Evolutionary conservation across 2,797 vertebrate genomes (phyloP).

Genomic region (Lutjanus campechanus): DNA sequence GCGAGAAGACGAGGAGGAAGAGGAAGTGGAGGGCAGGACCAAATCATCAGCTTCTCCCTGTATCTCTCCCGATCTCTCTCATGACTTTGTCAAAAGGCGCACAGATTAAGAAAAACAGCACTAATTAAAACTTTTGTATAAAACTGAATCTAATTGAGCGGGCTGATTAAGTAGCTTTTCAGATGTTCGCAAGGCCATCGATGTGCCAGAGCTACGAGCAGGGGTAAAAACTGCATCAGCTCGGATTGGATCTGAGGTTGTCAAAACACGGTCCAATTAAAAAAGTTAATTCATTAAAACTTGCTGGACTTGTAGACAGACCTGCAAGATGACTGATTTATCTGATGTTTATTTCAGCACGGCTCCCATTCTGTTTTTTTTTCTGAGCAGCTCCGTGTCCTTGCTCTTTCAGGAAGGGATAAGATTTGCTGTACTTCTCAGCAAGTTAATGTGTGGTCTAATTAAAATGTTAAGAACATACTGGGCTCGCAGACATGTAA

Average conservation of each 20-base stretch:
- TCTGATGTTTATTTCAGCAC: conserved; percentile 73
- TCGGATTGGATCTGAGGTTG: conserved; percentile 62
- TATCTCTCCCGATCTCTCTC: conserved; percentile 66
- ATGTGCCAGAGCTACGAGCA: conserved; percentile 48
- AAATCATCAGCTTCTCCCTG: conserved; percentile 54
- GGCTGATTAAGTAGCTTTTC: conserved; percentile 72
- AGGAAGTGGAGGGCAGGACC: conserved; percentile 67
- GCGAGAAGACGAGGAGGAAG: conserved; percentile 46
- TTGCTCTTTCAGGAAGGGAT: conserved; percentile 52
- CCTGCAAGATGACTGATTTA: conserved; percentile 72
- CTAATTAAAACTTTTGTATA: conserved; percentile 81
- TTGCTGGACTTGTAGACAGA: conserved; percentile 64
- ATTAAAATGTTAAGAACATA: conserved; percentile 69
- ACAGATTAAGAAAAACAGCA: conserved; percentile 70
- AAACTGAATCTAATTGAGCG: conserved; percentile 69
- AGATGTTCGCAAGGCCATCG: conserved; percentile 51
- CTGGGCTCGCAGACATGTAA: conserved; percentile 26
- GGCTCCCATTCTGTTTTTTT: conserved; percentile 17
- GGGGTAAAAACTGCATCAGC: conserved; percentile 52
- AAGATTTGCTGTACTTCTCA: conserved; percentile 48
- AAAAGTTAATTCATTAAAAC: conserved; percentile 82
- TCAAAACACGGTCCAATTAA: conserved; percentile 77
- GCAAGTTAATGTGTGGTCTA: conserved; percentile 57
- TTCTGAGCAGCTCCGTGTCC: conserved; percentile 42
- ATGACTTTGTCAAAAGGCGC: conserved; percentile 74